phyloP scores from a whole-genome alignment of 37 sponge, comb jelly and placozoan genomes.

The Cliona cf. orientalis region DNA sequence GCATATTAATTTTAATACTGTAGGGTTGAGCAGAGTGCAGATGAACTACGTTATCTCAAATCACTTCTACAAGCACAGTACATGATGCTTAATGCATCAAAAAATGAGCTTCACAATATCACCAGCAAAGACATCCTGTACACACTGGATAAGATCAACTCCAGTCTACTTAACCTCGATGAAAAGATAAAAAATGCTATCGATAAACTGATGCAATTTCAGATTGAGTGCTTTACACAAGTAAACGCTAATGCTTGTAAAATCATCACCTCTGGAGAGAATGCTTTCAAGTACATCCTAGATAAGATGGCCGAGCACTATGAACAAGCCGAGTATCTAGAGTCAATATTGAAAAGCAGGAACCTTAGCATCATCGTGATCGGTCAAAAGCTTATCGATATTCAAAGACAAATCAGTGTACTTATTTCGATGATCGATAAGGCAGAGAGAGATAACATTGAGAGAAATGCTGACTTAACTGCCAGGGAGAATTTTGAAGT shows the following conservation, averaged over 20 bases:
- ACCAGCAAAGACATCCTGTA: slow-evolving; percentile 11
- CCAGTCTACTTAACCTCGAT: background rate
- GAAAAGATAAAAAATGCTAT: slow-evolving; percentile 12
- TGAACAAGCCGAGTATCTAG: slow-evolving; percentile 13
- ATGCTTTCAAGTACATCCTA: slow-evolving; percentile 11
- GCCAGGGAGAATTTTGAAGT: background rate
- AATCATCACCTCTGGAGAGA: slow-evolving; percentile 11
- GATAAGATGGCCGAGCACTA: slow-evolving; percentile 12
- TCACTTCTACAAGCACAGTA: slow-evolving; percentile 10
- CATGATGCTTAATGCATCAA: slow-evolving; percentile 24
- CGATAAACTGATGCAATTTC: slow-evolving; percentile 9
- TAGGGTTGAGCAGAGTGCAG: no score
- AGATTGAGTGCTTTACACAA: slow-evolving; percentile 19
- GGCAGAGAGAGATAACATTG: background rate
- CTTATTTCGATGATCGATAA: background rate
- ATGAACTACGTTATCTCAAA: slow-evolving; percentile 12
- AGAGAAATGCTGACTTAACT: background rate
- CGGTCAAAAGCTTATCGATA: background rate
- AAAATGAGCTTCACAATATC: background rate
- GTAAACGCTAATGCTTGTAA: background rate
- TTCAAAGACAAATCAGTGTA: background rate
- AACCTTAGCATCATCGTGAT: background rate
- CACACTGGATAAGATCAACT: background rate
- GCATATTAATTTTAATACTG: no score
- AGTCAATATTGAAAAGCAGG: slow-evolving; percentile 8